Evolutionary conservation across 2,113 vertebrate genomes (phyloP).

Genomic region (Himantopus leucocephalus): DNA sequence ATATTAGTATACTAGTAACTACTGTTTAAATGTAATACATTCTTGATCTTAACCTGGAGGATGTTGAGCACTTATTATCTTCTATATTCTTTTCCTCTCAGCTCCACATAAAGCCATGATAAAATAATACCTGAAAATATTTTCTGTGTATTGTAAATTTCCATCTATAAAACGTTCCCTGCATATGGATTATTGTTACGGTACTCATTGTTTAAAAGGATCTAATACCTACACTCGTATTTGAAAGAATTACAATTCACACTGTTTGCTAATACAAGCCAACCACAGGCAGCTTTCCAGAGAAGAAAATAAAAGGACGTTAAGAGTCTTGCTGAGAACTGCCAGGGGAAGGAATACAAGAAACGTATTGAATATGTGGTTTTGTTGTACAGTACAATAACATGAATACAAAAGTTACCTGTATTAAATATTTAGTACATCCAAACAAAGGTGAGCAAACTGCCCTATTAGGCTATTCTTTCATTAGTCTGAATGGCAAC

Average conservation of each 20-base stretch:
- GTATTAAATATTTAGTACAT: not conserved
- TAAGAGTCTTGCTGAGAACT: not conserved
- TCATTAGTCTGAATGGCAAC: not conserved
- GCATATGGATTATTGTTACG: not conserved
- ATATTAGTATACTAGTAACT: not conserved
- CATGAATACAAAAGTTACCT: not conserved
- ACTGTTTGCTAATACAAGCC: not conserved
- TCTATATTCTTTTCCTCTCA: not conserved
- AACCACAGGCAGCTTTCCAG: constrained; percentile 2
- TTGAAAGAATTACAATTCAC: not conserved
- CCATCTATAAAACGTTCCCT: not conserved
- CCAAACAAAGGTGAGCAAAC: not conserved
- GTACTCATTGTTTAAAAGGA: not conserved
- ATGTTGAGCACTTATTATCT: not conserved
- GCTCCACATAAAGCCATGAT: not conserved
- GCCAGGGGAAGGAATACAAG: not conserved
- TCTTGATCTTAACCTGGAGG: not conserved
- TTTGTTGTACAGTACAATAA: not conserved
- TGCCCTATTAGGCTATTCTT: not conserved
- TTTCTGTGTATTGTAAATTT: not conserved
- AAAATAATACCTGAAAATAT: not conserved
- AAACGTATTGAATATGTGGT: not conserved
- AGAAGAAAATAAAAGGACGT: constrained; percentile 8
- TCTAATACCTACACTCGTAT: not conserved
- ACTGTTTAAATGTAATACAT: not conserved